Evolutionary conservation across 2,113 vertebrate genomes (phyloP).

Genomic region (Phaethon lepturus): DNA sequence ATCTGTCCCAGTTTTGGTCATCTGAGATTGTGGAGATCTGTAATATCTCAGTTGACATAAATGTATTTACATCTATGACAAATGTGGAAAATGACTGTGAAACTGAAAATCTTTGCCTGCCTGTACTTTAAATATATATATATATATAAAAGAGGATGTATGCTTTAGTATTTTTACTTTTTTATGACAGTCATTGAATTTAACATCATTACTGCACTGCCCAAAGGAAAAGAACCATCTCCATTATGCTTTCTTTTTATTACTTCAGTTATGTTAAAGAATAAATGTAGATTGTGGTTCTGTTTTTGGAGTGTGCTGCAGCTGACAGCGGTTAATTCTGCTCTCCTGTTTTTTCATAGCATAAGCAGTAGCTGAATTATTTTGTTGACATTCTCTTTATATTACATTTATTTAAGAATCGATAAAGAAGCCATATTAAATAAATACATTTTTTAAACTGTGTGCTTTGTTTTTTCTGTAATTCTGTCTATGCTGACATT

Average conservation of each 20-base stretch:
- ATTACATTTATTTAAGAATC: constrained; percentile 37
- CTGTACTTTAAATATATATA: neutral
- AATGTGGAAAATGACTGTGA: neutral
- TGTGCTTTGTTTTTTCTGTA: neutral
- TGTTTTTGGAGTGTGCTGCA: neutral
- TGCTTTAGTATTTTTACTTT: neutral
- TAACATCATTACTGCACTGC: neutral
- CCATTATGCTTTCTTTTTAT: neutral
- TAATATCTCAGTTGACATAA: neutral
- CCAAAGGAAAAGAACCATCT: neutral
- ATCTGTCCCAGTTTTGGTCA: neutral
- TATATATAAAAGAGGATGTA: neutral
- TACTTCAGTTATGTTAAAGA: constrained; percentile 5
- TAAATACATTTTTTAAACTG: neutral
- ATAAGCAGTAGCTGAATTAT: constrained; percentile 9
- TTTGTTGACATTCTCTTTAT: constrained; percentile 19
- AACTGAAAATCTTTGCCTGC: neutral
- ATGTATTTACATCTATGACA: neutral
- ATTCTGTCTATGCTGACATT: neutral
- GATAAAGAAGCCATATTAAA: neutral
- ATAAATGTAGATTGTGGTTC: neutral
- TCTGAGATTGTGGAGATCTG: neutral
- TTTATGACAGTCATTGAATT: neutral
- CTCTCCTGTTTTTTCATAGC: neutral
- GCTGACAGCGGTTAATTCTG: neutral